Evolutionary conservation across 2,888 invertebrate species (phyloP), one percentile per base, ranked within the genome.

Genomic region (Ochropleura plecta): DNA sequence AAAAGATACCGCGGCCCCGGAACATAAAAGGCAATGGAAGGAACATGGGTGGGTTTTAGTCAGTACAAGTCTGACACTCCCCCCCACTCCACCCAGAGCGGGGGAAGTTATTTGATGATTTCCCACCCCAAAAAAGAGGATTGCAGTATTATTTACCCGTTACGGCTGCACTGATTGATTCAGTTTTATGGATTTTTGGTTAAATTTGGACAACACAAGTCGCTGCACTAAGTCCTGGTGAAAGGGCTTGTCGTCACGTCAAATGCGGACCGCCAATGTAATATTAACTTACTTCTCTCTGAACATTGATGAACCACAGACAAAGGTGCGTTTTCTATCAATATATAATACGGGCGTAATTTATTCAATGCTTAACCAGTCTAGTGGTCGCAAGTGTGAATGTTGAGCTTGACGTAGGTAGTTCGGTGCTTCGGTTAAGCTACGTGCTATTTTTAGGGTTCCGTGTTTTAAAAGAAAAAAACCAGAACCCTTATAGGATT

Each of bases 251-350:
- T 16, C 14, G 16, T 8, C 30, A 30, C 16, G 8, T 59, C 30
- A 40, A 59, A 40, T 30, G 30, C 30, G 57, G 57, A 40, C 57
- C 57, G 30, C 57, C 57, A 59, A 16, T 59, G 57, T 30, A 59
- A 59, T 59, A 59, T 59, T 59, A 59, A 59, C 30, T 16, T 40
- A 59, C 57, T 14, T 18, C 44, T 44, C 16, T 60, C 40, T 53
- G 12, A 18, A 49, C 73, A 67, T 57, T 79, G 80, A 79, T 42
- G 14, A 73, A n/a, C 73, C 63, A 42, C 57, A 73, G 48, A 67
- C 73, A 78, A 79, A 73, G 62, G 46, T 14, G 51, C 64, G 10
- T 57, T 10, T 20, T 40, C 55, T 49, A n/a, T 14, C 30, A 48
- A 78, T 73, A 53, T 53, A 42, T 76, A 57, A 57, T 51, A 76